These are phyloP conservation scores for Sebastes itinus DNA, from an alignment of 2,797 vertebrate species.

Conservation along the genomic window DNA sequence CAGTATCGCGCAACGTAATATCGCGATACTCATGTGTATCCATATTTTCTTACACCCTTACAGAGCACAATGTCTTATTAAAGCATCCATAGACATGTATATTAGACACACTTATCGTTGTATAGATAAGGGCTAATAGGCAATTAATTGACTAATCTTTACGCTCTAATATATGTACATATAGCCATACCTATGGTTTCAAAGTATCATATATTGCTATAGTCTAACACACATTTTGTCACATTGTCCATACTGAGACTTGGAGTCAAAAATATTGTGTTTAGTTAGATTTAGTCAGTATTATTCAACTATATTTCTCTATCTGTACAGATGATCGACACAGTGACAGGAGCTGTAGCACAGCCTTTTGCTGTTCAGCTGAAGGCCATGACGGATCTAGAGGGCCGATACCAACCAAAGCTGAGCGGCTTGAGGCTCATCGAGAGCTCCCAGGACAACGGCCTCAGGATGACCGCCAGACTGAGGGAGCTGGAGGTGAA, in stretches of 20 bases:
- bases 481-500: slow-evolving; percentile 94
- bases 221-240: neutral
- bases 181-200: neutral
- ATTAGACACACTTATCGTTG: neutral
- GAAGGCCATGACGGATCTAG: slow-evolving; percentile 87
- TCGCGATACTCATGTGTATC: no score
- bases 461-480: slow-evolving; percentile 90
- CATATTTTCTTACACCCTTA: no score
- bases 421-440: slow-evolving; percentile 89
- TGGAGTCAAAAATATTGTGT: neutral
- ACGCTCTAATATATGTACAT: neutral
- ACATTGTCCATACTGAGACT: neutral
- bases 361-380: slow-evolving; percentile 86
- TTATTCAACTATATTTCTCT: neutral
- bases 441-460: slow-evolving; percentile 90
- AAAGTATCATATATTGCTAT: neutral
- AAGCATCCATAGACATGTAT: neutral
- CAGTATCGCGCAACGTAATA: no score
- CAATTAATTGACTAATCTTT: neutral
- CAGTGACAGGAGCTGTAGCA: slow-evolving; percentile 72
- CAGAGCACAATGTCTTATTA: neutral
- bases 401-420: slow-evolving; percentile 90
- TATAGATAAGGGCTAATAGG: neutral
- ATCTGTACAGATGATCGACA: slow-evolving; percentile 89
- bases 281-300: neutral